phyloP scores from a whole-genome alignment of 2,797 vertebrate genomes.

The Pangasius mekongensis region DNA sequence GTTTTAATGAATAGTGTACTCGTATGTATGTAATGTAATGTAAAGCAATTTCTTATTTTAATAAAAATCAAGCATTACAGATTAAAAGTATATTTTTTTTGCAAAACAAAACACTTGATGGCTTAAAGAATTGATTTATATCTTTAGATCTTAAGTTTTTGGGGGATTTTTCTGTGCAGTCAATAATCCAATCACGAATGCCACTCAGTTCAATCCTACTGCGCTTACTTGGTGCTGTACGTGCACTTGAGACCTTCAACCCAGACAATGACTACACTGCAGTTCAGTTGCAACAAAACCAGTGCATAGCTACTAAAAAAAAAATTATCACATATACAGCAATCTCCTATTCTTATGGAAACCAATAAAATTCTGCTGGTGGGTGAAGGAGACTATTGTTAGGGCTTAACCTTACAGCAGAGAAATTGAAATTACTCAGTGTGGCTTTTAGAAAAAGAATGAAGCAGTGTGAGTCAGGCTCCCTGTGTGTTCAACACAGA shows the following conservation, averaged over 20 bases:
- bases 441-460: constrained; percentile 68
- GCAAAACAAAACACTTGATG: not conserved
- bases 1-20: not conserved
- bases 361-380: constrained; percentile 56
- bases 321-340: constrained; percentile 16
- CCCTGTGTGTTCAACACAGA: constrained; percentile 59
- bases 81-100: not conserved
- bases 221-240: constrained; percentile 46
- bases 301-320: not conserved
- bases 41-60: not conserved
- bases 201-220: constrained; percentile 25
- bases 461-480: constrained; percentile 64
- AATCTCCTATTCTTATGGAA: constrained; percentile 45
- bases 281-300: not conserved
- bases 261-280: not conserved
- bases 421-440: constrained; percentile 70
- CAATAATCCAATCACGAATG: constrained; percentile 49
- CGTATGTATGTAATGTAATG: not conserved
- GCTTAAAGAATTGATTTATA: not conserved
- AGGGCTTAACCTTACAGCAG: constrained; percentile 61
- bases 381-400: constrained; percentile 59
- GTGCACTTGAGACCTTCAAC: constrained; percentile 33
- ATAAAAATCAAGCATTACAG: not conserved
- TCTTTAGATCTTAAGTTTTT: constrained; percentile 18
- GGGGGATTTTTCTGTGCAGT: constrained; percentile 32